Evolutionary conservation across 2,888 invertebrate genomes (phyloP).

Genomic region (Sinopyrophorus schimmeli): DNA sequence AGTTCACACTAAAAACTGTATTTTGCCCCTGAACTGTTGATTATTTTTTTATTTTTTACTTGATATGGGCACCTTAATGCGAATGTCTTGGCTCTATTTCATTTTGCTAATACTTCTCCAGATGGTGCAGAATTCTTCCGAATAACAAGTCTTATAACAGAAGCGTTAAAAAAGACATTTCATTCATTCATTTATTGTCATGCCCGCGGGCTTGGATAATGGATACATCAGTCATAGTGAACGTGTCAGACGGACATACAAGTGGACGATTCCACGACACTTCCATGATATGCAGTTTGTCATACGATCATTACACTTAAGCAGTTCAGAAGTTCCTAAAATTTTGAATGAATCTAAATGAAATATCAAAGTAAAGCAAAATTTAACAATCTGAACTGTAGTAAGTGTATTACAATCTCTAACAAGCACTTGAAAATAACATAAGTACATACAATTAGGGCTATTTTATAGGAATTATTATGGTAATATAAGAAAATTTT

Average conservation of each 20-base stretch:
- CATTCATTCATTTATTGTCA: conserved; percentile 55
- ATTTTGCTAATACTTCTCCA: no score
- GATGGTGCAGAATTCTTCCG: no score
- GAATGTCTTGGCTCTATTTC: no score
- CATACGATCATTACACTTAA: conserved; percentile 38
- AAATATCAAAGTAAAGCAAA: conserved; percentile 7
- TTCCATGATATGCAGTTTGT: conserved; percentile 53
- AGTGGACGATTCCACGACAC: conserved; percentile 53
- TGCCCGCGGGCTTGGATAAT: conserved; percentile 55
- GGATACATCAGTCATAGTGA: conserved; percentile 57
- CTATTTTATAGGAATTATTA: conserved; percentile 32
- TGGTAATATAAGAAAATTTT: conserved; percentile 27
- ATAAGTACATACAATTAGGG: conserved; percentile 27
- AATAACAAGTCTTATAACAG: no score
- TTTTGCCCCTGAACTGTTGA: no score
- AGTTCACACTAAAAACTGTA: no score
- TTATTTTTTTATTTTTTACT: no score
- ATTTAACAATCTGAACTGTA: conserved; percentile 47
- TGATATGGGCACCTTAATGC: no score
- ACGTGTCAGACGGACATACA: conserved; percentile 54
- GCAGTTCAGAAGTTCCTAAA: conserved; percentile 35
- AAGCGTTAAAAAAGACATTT: no score
- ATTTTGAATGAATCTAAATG: neutral
- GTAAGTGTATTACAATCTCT: conserved; percentile 44
- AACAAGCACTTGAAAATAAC: conserved; percentile 30